Evolutionary conservation across 2,113 vertebrate species (phyloP), one percentile per base, ranked within the genome.

Genomic region (Phycodurus eques): DNA sequence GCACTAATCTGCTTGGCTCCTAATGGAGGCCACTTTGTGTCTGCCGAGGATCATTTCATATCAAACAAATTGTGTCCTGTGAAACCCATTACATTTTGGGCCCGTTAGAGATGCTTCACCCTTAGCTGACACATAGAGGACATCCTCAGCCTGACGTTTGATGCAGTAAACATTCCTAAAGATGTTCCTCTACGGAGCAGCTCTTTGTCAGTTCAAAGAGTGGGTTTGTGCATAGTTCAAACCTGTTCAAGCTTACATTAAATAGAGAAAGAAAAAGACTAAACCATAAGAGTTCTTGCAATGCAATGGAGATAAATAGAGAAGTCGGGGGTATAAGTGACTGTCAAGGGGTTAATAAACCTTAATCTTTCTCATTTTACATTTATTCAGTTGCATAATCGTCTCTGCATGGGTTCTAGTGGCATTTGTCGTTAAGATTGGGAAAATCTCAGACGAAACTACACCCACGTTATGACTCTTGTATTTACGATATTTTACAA

Each of bases 1-100:
- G 92, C 93, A 91, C 96, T 96, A 97, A 97, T 97, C 95, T 95
- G 94, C 95, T 94, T 93, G 94, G 95, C 95, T 96, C 94, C 96
- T 97, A 96, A 97, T 96, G 94, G 95, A 94, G 95, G 94, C 95
- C 95, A 96, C 96, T 97, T 97, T 98, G 96, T 96, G 96, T 89
- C 90, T 90, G 88, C 81, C 35, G 86, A 87, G 87, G 89, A 91
- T 90, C 88, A 92, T 90, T 97, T 96, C 95, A 96, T 97, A 97
- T 97, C 95, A 95, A 97, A 96, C 96, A 97, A 96, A 96, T 96
- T 96, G 95, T 91, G 88, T 91, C 86, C 84, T 89, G 85, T 87
- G 88, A 90, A 90, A 89, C 86, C 86, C 90, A 89, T 91, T 91
- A 89, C 87, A 88, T 81, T 85, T 89, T 82, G 79, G 86, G 85